Percentiles rank a stretch among this genome's conserved stretches.
Evolutionary conservation across 2,797 vertebrate species (phyloP).

Genomic region (Urophycis tenuis): DNA sequence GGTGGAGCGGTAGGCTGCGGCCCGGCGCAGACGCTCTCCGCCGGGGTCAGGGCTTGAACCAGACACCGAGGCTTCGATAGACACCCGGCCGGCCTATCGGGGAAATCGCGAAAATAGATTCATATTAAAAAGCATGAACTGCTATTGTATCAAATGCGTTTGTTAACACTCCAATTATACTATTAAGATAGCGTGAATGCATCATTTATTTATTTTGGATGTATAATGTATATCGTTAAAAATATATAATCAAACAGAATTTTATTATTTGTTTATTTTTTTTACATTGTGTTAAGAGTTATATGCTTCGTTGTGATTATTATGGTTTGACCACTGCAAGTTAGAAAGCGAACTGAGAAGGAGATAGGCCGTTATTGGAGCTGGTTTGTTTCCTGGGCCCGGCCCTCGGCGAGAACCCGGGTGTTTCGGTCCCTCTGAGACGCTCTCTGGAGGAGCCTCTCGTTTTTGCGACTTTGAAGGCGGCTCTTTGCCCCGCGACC

Average conservation of each 20-base stretch:
- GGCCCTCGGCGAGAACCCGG: not conserved
- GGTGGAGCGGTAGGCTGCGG: conserved; percentile 73
- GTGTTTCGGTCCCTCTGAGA: not conserved
- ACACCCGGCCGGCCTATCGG: conserved; percentile 45
- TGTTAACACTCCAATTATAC: conserved; percentile 49
- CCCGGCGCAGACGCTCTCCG: conserved; percentile 67
- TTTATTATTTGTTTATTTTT: not conserved
- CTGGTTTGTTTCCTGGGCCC: not conserved
- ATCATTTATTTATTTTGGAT: conserved; percentile 47
- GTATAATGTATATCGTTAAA: conserved; percentile 37
- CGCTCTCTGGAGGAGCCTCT: not conserved
- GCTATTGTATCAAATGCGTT: conserved; percentile 48
- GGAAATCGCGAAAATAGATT: conserved; percentile 1
- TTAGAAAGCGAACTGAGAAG: not conserved
- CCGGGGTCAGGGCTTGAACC: conserved; percentile 71
- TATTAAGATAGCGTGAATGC: conserved; percentile 46
- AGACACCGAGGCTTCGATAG: conserved; percentile 75
- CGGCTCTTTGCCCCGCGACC: conserved; percentile 1
- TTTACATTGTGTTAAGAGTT: not conserved
- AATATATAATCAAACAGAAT: not conserved
- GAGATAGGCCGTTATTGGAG: not conserved
- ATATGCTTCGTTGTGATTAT: not conserved
- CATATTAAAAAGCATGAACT: not conserved
- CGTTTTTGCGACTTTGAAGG: not conserved
- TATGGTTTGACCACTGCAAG: not conserved